phyloP scores from a whole-genome alignment of 1,140 invertebrate species.

The Dysdera silvatica region DNA sequence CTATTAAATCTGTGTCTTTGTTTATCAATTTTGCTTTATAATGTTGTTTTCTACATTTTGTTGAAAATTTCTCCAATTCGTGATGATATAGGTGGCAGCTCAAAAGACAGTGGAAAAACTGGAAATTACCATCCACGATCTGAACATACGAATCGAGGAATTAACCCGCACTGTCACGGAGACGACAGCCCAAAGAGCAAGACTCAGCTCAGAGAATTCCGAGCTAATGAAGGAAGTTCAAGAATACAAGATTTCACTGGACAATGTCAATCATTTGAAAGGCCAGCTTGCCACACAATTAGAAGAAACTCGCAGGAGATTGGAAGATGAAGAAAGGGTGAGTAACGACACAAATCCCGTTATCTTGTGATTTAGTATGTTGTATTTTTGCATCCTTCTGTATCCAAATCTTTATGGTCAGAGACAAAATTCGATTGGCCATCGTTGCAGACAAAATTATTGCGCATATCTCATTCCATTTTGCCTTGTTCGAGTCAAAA shows the following conservation, averaged over 20 bases:
- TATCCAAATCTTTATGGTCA: too few species aligned
- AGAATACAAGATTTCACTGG: conserved; percentile 87
- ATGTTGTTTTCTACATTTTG: not conserved
- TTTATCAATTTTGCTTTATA: not conserved
- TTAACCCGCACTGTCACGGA: conserved; percentile 89
- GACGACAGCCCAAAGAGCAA: conserved; percentile 62
- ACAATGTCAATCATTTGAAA: conserved; percentile 82
- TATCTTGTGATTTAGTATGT: too few species aligned
- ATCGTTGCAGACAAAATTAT: too few species aligned
- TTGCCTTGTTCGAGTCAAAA: too few species aligned
- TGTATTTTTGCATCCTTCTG: too few species aligned
- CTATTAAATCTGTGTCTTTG: not conserved
- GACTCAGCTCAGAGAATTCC: conserved; percentile 65
- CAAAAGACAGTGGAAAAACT: conserved; percentile 82
- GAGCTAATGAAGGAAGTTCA: conserved; percentile 88
- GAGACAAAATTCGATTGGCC: too few species aligned
- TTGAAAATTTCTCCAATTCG: too few species aligned
- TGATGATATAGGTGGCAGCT: conserved; percentile 55
- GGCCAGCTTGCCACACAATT: conserved; percentile 77
- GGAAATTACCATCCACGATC: conserved; percentile 76
- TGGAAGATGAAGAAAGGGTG: conserved; percentile 87
- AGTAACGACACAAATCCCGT: conserved; percentile 30
- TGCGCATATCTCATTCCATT: too few species aligned
- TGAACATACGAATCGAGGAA: conserved; percentile 90
- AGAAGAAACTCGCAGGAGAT: conserved; percentile 82